Conservation (phyloP, 2,888 invertebrate genomes). For the Ommatoiulus sabulosus region DNA sequence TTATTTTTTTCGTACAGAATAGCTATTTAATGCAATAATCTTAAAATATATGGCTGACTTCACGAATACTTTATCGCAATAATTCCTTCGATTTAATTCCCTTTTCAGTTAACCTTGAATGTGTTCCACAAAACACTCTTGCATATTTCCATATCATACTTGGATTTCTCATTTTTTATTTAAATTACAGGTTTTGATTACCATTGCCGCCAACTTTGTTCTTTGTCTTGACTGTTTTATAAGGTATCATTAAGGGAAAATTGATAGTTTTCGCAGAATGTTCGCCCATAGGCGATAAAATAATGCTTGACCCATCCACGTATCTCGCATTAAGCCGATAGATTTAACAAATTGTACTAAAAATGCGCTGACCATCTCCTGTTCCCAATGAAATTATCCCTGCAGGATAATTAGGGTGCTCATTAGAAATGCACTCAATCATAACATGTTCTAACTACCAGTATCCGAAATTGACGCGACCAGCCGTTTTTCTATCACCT, state of each 20-base stretch:
- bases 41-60: too few relatives aligned
- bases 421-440: background rate
- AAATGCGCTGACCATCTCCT: background rate
- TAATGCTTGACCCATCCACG: background rate
- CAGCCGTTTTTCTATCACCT: background rate
- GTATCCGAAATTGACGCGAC: background rate
- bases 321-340: too few relatives aligned
- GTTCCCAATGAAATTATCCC: background rate
- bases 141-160: background rate
- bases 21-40: too few relatives aligned
- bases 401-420: background rate
- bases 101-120: background rate
- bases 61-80: background rate
- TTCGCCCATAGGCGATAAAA: background rate
- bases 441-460: background rate
- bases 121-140: background rate
- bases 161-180: background rate
- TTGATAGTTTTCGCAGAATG: slow-evolving; percentile 2
- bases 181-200: background rate
- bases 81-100: background rate
- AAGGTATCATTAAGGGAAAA: background rate
- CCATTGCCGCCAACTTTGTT: background rate
- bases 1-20: too few relatives aligned
- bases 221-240: slow-evolving; percentile 9
- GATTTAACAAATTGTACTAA: background rate